Conservation (phyloP, 1,140 invertebrate species). For the Sogatella furcifera region DNA sequence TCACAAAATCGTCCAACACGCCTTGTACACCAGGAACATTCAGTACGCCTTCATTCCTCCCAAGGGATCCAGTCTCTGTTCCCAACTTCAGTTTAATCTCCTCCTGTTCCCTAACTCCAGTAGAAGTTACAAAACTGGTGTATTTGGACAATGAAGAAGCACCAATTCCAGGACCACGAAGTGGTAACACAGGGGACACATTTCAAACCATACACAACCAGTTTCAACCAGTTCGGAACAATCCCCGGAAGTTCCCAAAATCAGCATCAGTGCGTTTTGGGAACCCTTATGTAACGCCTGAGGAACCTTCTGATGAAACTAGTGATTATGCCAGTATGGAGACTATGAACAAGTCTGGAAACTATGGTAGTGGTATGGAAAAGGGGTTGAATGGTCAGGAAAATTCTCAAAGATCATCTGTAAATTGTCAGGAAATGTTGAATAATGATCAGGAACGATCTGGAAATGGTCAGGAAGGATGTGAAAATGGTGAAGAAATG, state of each 20-base stretch:
- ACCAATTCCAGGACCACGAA: conserved; percentile 14
- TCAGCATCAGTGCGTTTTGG: conserved; percentile 50
- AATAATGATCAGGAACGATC: no score
- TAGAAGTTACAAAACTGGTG: conserved; percentile 55
- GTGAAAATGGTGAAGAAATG: no score
- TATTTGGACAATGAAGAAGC: conserved; percentile 51
- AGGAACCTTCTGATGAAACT: conserved; percentile 52
- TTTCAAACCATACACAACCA: conserved; percentile 27
- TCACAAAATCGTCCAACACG: conserved; percentile 29
- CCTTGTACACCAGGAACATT: conserved; percentile 11
- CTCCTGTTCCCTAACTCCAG: conserved; percentile 42
- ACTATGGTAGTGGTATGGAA: conserved; percentile 24
- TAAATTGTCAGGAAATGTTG: no score
- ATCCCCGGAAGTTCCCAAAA: conserved; percentile 34
- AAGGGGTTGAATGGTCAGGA: background rate
- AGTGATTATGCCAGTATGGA: conserved; percentile 69
- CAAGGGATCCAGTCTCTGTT: conserved; percentile 61
- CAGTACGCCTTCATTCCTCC: conserved; percentile 30
- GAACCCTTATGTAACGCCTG: conserved; percentile 39
- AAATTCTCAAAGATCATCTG: conserved; percentile 28
- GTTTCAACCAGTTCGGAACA: conserved; percentile 21
- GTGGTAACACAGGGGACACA: conserved; percentile 20
- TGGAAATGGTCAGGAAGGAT: no score
- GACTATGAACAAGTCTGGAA: conserved; percentile 42
- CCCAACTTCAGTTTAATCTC: conserved; percentile 50